Percentiles rank a stretch among this genome's conserved stretches.
phyloP scores from a whole-genome alignment of 2,888 invertebrate genomes.

The Protodeltote pygarga region DNA sequence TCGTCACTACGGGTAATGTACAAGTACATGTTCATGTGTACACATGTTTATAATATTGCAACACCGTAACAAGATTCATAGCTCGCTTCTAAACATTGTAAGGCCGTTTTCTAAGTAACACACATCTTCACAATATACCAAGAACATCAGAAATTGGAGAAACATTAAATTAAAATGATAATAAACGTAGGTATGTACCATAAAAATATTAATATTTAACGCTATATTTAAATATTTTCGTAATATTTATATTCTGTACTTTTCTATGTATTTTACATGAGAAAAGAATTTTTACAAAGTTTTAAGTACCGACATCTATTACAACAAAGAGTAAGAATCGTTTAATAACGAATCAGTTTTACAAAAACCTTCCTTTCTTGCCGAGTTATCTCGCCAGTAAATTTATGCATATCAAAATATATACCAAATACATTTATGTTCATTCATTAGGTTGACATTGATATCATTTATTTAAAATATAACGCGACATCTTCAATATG shows the following conservation, averaged over 20 bases:
- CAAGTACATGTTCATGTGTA: constrained; percentile 27
- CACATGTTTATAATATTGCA: constrained; percentile 43
- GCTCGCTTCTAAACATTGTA: constrained; percentile 57
- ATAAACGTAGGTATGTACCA: constrained; percentile 64
- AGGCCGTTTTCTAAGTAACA: constrained; percentile 66
- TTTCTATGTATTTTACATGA: constrained; percentile 65
- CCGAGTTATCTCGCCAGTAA: constrained; percentile 70
- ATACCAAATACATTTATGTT: constrained; percentile 73
- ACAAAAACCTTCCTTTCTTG: constrained; percentile 60
- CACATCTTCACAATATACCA: constrained; percentile 60
- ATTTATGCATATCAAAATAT: constrained; percentile 84
- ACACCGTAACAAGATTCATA: constrained; percentile 50
- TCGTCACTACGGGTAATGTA: constrained; percentile 20
- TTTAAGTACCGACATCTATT: constrained; percentile 78
- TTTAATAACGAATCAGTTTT: constrained; percentile 59
- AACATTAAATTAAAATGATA: constrained; percentile 57
- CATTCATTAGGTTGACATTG: constrained; percentile 61
- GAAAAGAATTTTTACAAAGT: constrained; percentile 65
- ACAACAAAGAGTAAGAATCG: constrained; percentile 64
- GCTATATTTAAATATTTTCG: constrained; percentile 71
- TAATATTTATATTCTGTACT: constrained; percentile 69
- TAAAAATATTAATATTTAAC: constrained; percentile 74
- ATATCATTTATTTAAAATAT: constrained; percentile 70
- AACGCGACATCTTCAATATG: constrained; percentile 63
- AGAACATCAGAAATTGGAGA: constrained; percentile 63